Evolutionary conservation across 1,140 invertebrate species (phyloP), one percentile per base, ranked within the genome.

Genomic region (Brachionus calyciflorus): DNA sequence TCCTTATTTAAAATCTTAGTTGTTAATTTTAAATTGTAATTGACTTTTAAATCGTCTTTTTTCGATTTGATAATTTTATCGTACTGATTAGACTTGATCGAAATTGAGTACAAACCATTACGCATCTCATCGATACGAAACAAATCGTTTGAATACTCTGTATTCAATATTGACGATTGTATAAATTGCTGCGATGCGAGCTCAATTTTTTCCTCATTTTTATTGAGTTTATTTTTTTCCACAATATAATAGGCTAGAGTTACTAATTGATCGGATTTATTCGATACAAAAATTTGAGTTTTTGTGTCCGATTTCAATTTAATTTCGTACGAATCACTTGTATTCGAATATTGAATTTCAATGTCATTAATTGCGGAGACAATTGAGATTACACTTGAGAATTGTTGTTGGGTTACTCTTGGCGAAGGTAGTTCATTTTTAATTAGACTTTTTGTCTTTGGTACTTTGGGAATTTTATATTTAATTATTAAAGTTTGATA

Each of bases 101-200:
- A 65, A 26, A 65, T 65, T 17, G 60, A 65, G 26, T 65, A 65
- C 33, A 65, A n/a, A 26, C 60, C 60, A 44, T 65, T 65, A 44
- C 60, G 41, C 60, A 65, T 65, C 44, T 65, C 60, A 24, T 24
- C 44, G 2, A 65, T 65, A 3, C 10, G 5, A 44, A 65, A 65
- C 19, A 65, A 44, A 44, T 65, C 60, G 3, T 19, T 12, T 37
- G 30, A 17, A 33, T 33, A 21, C 33, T 60, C 55, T n/a, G n/a
- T n/a, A 6, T 21, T 65, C n/a, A 30, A 30, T 14, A 33, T 19
- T 9, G 12, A 14, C 12, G 19, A 44, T 21, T 65, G 37, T 2
- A 28, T 10, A 14, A 4, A 37, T 44, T 65, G 60, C 19, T 65
- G 37, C 5, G 7, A 44, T 3, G 17, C 41, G 0, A 65, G 40